These are phyloP conservation scores for Sericinus montela DNA, from an alignment of 2,888 invertebrate species.

Conservation along the genomic window DNA sequence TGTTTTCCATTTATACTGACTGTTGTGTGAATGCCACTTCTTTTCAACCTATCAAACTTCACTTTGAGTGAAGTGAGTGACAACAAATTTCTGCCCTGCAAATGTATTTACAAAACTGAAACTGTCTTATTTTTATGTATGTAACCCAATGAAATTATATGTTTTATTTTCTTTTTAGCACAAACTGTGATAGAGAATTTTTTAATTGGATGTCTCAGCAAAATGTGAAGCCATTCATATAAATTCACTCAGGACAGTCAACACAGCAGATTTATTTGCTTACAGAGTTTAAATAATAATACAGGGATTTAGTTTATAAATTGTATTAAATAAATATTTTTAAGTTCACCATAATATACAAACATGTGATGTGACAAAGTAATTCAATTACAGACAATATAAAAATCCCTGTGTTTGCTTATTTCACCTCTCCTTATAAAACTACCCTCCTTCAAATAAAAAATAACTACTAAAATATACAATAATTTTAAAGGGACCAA, in stretches of 20 bases:
- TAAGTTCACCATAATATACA: slow-evolving; percentile 71
- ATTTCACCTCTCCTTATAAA: slow-evolving; percentile 22
- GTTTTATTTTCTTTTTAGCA: slow-evolving; percentile 75
- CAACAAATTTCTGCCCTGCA: no score
- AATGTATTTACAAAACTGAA: no score
- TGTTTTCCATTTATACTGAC: no score
- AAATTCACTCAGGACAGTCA: slow-evolving; percentile 61
- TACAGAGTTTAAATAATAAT: slow-evolving; percentile 69
- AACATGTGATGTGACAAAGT: slow-evolving; percentile 58
- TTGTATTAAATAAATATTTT: slow-evolving; percentile 67
- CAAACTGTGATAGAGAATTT: slow-evolving; percentile 89
- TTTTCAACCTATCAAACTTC: no score
- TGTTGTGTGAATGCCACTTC: no score
- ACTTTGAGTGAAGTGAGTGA: no score
- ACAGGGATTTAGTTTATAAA: slow-evolving; percentile 78
- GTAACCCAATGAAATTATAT: background rate
- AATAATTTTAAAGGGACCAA: no score
- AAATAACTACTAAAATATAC: no score
- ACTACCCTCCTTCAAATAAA: no score
- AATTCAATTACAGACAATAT: slow-evolving; percentile 72
- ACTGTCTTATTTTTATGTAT: no score
- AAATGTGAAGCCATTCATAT: slow-evolving; percentile 63
- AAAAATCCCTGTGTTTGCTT: slow-evolving; percentile 33
- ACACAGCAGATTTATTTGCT: slow-evolving; percentile 66
- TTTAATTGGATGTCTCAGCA: slow-evolving; percentile 79